Evolutionary conservation across 2,888 invertebrate genomes (phyloP).

Genomic region (Alsophila aescularia): DNA sequence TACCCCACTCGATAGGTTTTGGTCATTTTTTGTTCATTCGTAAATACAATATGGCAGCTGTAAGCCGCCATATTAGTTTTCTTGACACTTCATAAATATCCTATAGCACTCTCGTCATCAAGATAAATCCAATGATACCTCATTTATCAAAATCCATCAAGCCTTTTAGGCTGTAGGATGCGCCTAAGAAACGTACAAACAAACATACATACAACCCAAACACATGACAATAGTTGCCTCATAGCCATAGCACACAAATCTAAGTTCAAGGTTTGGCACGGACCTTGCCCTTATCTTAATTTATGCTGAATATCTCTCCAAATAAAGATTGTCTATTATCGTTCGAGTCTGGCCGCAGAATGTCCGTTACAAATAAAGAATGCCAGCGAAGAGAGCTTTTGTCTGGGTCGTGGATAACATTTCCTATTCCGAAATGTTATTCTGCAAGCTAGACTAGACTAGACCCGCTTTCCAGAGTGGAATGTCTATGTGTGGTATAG

Average conservation of each 20-base stretch:
- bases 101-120: too few relatives aligned
- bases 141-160: too few relatives aligned
- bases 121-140: too few relatives aligned
- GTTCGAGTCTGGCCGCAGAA: too few relatives aligned
- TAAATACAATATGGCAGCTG: too few relatives aligned
- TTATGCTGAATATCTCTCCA: background rate
- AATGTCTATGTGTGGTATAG: slow-evolving; percentile 9
- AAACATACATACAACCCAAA: background rate
- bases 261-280: slow-evolving; percentile 6
- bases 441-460: background rate
- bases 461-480: slow-evolving; percentile 24
- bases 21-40: too few relatives aligned
- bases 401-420: slow-evolving; percentile 6
- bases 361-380: background rate
- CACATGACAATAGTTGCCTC: background rate
- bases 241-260: slow-evolving; percentile 1
- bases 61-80: too few relatives aligned
- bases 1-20: too few relatives aligned
- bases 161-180: too few relatives aligned
- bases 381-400: slow-evolving; percentile 13
- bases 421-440: slow-evolving; percentile 15
- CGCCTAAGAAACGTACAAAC: too few relatives aligned
- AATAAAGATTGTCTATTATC: background rate
- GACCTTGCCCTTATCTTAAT: background rate
- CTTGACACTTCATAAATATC: too few relatives aligned